Evolutionary conservation across 2,888 invertebrate species (phyloP).

Genomic region (Athalia cordata): DNA sequence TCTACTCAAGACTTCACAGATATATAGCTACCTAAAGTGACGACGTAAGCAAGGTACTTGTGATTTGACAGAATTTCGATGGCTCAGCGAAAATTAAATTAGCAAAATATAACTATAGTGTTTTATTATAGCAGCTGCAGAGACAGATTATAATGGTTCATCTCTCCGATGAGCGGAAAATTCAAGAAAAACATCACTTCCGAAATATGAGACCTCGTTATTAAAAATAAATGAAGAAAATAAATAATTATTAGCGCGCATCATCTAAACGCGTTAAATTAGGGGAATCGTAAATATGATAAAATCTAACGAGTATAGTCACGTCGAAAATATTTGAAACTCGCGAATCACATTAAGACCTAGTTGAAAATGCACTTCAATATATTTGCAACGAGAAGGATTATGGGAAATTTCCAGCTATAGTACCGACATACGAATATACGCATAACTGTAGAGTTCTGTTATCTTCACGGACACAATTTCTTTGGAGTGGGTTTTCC

Average conservation of each 20-base stretch:
- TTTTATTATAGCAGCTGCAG: neutral
- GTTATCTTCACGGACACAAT: neutral
- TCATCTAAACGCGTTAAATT: no score
- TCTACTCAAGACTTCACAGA: no score
- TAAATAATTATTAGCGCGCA: neutral
- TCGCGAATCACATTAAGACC: no score
- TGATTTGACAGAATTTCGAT: constrained; percentile 21
- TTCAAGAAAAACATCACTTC: constrained; percentile 7
- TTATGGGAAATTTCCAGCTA: neutral
- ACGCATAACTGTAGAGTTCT: neutral
- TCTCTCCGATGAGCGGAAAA: constrained; percentile 35
- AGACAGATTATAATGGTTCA: neutral
- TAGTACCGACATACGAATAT: neutral
- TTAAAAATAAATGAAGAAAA: constrained; percentile 9
- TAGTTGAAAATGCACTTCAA: neutral
- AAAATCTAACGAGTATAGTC: no score
- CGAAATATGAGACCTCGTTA: neutral
- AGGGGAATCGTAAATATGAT: no score
- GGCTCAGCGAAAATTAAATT: neutral
- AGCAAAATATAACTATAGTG: neutral
- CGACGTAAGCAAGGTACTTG: neutral
- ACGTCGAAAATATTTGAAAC: no score
- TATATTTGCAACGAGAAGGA: constrained; percentile 3
- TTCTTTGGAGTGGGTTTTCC: constrained; percentile 1
- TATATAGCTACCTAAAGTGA: no score